Conservation (phyloP, 2,797 vertebrate species). For the Chromobotia macracanthus region DNA sequence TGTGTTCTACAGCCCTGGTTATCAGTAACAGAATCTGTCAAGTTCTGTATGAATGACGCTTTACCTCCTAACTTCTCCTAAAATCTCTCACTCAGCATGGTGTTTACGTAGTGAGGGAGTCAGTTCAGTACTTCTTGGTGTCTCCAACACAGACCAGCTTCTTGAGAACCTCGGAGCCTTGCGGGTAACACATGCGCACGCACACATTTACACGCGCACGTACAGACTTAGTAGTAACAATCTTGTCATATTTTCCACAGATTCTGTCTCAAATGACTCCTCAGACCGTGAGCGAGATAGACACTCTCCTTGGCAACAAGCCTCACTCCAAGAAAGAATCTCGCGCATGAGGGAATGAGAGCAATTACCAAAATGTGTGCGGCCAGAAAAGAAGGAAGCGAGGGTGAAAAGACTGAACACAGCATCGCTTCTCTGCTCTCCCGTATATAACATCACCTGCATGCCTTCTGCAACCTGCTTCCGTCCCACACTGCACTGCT, state of each 20-base stretch:
- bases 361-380: neutral
- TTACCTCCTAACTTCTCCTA: too few species aligned
- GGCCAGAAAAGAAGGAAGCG: constrained; percentile 32
- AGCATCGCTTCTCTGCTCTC: constrained; percentile 71
- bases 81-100: constrained; percentile 79
- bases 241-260: constrained; percentile 56
- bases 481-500: constrained; percentile 73
- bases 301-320: constrained; percentile 82
- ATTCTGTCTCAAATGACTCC: constrained; percentile 82
- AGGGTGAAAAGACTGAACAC: constrained; percentile 39
- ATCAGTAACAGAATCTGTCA: too few species aligned
- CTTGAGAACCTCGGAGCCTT: constrained; percentile 88
- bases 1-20: too few species aligned
- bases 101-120: constrained; percentile 90
- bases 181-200: constrained; percentile 75
- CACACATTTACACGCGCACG: neutral
- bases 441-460: constrained; percentile 78
- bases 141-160: constrained; percentile 85
- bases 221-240: neutral
- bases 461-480: constrained; percentile 81
- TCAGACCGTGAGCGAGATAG: constrained; percentile 79
- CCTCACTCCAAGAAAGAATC: constrained; percentile 83
- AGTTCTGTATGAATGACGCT: neutral
- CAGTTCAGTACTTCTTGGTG: constrained; percentile 86
- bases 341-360: constrained; percentile 68